These are phyloP conservation scores for Musca domestica DNA, from an alignment of 1,140 invertebrate genomes.

Conservation along the genomic window DNA sequence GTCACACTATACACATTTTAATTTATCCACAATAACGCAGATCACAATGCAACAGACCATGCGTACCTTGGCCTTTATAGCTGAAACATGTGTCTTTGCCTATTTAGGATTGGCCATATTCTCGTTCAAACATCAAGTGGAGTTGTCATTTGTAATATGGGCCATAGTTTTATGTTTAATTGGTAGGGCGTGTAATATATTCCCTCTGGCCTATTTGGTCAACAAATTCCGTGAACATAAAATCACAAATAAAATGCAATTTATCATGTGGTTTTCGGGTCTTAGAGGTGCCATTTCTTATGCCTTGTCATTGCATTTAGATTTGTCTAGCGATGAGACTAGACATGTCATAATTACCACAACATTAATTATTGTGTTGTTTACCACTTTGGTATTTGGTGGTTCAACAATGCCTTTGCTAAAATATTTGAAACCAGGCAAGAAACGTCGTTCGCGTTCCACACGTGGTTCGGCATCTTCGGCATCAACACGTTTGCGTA, in stretches of 20 bases:
- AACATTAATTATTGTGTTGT: conserved; percentile 93
- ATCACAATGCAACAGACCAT: conserved; percentile 99
- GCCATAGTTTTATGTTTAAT: conserved; percentile 89
- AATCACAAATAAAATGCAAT: conserved; percentile 98
- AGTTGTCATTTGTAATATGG: conserved; percentile 86
- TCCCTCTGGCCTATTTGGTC: conserved; percentile 87
- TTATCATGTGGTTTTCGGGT: conserved; percentile 99
- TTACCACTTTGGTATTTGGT: conserved; percentile 92
- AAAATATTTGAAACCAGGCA: conserved; percentile 72
- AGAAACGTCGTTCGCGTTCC: conserved; percentile 49
- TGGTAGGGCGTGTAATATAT: conserved; percentile 95
- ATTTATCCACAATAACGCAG: conserved; percentile 96
- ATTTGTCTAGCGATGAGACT: conserved; percentile 85
- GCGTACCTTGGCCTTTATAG: conserved; percentile 94
- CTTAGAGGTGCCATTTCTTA: conserved; percentile 96
- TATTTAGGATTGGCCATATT: conserved; percentile 97
- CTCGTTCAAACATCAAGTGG: conserved; percentile 84
- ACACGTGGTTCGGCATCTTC: neutral
- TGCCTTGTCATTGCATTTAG: conserved; percentile 92
- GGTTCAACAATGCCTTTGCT: conserved; percentile 96
- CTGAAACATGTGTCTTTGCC: conserved; percentile 99
- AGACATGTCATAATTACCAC: conserved; percentile 95
- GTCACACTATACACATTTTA: conserved; percentile 99
- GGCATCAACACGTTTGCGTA: conserved; percentile 16
- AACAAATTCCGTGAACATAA: conserved; percentile 97